Percentiles rank a stretch among this genome's conserved stretches.
Conservation (phyloP, 2,113 vertebrate genomes). For the Oenanthe melanoleuca region DNA sequence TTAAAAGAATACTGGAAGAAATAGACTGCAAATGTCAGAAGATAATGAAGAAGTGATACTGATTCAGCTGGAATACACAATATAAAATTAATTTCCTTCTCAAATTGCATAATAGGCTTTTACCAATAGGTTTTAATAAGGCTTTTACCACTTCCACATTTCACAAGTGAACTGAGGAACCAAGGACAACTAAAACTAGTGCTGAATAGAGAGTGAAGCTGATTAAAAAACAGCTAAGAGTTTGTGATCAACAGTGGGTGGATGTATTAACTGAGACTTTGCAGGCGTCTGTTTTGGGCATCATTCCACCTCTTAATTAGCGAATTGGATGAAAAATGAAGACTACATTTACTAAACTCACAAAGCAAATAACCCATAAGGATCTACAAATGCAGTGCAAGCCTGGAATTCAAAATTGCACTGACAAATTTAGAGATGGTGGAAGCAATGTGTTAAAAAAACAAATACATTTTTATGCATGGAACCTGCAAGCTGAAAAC, state of each 20-base stretch:
- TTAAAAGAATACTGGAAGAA: not conserved
- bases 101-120: not conserved
- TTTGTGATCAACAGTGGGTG: not conserved
- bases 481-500: not conserved
- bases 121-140: not conserved
- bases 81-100: not conserved
- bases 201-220: not conserved
- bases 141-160: not conserved
- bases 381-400: not conserved
- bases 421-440: not conserved
- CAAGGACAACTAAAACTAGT: not conserved
- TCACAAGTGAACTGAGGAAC: not conserved
- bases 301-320: conserved; percentile 45
- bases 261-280: not conserved
- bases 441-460: not conserved
- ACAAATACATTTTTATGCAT: not conserved
- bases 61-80: not conserved
- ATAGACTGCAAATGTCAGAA: not conserved
- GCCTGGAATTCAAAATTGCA: not conserved
- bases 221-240: not conserved
- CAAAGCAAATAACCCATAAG: conserved; percentile 20
- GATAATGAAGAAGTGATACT: not conserved
- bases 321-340: conserved; percentile 37
- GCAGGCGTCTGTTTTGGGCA: conserved; percentile 27
- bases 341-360: conserved; percentile 7